phyloP scores from a whole-genome alignment of 2,113 vertebrate genomes.

The Ellobius talpinus region DNA sequence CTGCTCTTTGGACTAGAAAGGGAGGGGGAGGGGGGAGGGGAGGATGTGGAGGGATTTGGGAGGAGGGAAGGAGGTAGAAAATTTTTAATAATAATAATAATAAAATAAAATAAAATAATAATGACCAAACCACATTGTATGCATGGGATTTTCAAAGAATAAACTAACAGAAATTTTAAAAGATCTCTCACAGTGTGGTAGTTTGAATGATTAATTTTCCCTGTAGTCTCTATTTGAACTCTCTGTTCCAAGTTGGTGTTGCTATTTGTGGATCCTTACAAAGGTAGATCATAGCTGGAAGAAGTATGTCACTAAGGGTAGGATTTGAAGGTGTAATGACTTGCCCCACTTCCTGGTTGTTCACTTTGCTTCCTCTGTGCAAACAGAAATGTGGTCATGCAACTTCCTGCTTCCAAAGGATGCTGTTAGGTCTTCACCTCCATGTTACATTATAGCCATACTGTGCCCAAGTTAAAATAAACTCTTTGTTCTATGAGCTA shows the following conservation, averaged over 20 bases:
- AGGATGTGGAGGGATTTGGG: no score
- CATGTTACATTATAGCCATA: no score
- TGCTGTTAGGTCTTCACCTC: no score
- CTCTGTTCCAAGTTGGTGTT: not conserved
- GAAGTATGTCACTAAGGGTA: rapidly evolving
- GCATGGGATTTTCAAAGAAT: not conserved
- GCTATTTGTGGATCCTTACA: not conserved
- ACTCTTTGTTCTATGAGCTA: not conserved
- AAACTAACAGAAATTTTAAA: not conserved
- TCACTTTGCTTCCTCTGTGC: not conserved
- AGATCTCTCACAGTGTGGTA: not conserved
- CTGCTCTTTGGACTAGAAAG: no score
- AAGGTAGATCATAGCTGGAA: not conserved
- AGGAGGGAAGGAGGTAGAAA: no score
- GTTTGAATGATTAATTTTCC: not conserved
- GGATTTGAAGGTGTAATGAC: no score
- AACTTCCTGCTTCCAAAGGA: not conserved
- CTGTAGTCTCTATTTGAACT: not conserved
- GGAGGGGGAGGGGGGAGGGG: no score
- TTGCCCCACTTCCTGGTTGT: not conserved
- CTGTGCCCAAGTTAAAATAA: not conserved
- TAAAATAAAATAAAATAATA: no score
- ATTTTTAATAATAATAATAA: no score
- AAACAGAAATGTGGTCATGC: not conserved
- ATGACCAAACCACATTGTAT: not conserved